Percentiles rank a stretch among this genome's conserved stretches.
Evolutionary conservation across 2,888 invertebrate genomes (phyloP).

Genomic region (Caenorhabditis sp.): DNA sequence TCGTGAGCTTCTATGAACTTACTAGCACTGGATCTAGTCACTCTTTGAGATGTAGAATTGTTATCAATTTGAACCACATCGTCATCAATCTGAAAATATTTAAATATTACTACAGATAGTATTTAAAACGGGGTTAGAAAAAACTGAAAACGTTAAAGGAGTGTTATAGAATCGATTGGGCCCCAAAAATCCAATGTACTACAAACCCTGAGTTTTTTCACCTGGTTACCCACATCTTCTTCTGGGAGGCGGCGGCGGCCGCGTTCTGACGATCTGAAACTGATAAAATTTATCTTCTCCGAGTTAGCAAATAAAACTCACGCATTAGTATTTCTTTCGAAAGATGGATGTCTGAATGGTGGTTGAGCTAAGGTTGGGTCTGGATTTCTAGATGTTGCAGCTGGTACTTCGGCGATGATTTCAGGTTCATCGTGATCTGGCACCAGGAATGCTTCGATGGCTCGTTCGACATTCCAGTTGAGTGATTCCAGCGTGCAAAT

Average conservation of each 20-base stretch:
- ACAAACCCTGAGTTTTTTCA: constrained; percentile 48
- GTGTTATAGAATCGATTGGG: too few relatives aligned
- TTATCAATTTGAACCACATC: not conserved
- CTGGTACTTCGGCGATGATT: constrained; percentile 12
- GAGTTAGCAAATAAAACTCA: not conserved
- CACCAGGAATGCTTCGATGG: constrained; percentile 45
- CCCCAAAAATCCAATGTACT: not conserved
- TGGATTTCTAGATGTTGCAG: not conserved
- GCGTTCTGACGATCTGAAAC: constrained; percentile 8
- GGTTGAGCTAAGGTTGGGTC: not conserved
- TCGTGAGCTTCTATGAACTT: not conserved
- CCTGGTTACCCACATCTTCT: constrained; percentile 38
- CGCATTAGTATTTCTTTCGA: not conserved
- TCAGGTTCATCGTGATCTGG: constrained; percentile 34
- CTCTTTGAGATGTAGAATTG: constrained; percentile 5
- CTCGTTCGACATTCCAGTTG: constrained; percentile 54
- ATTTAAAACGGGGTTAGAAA: not conserved
- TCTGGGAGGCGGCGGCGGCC: constrained; percentile 21
- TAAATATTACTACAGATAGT: not conserved
- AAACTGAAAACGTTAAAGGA: not conserved
- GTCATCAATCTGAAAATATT: constrained; percentile 22
- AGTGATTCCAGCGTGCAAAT: constrained; percentile 50
- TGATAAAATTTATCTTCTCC: not conserved
- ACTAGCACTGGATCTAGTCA: not conserved
- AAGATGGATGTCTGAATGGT: too few relatives aligned